Evolutionary conservation across 2,113 vertebrate genomes (phyloP).

Genomic region (Ginglymostoma cirratum): DNA sequence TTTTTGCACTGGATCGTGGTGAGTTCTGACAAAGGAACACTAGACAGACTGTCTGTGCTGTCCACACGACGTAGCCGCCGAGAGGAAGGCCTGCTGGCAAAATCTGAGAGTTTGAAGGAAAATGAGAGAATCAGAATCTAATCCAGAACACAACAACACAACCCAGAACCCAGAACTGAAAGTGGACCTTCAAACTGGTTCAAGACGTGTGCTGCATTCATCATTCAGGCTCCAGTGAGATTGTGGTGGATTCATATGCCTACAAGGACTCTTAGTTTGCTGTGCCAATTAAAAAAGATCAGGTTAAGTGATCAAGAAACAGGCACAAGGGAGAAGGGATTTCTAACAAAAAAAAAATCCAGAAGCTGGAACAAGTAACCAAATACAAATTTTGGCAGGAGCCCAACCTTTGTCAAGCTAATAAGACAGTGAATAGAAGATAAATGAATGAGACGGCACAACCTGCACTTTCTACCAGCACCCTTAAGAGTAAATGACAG

Average conservation of each 20-base stretch:
- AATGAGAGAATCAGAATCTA: background rate
- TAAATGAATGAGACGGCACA: background rate
- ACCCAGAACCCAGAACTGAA: background rate
- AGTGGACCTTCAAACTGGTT: background rate
- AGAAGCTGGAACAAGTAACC: background rate
- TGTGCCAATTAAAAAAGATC: background rate
- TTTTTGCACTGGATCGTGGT: slow-evolving; percentile 70
- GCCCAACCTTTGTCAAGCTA: too few species aligned
- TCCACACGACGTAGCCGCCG: slow-evolving; percentile 53
- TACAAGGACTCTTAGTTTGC: background rate
- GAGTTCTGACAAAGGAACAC: slow-evolving; percentile 53
- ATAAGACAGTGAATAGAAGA: background rate
- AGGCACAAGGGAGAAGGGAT: background rate
- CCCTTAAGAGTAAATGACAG: background rate
- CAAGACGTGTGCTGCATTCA: background rate
- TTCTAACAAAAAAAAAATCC: background rate
- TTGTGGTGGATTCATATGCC: background rate
- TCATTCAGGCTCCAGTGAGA: background rate
- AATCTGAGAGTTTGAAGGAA: slow-evolving; percentile 36
- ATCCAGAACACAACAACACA: background rate
- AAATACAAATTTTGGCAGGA: too few species aligned
- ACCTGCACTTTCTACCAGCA: background rate
- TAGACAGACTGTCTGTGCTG: slow-evolving; percentile 58
- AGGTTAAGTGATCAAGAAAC: background rate
- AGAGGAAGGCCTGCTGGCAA: slow-evolving; percentile 6